These are phyloP conservation scores for Paraplagusia blochii DNA, from an alignment of 2,113 vertebrate species.

Conservation along the genomic window DNA sequence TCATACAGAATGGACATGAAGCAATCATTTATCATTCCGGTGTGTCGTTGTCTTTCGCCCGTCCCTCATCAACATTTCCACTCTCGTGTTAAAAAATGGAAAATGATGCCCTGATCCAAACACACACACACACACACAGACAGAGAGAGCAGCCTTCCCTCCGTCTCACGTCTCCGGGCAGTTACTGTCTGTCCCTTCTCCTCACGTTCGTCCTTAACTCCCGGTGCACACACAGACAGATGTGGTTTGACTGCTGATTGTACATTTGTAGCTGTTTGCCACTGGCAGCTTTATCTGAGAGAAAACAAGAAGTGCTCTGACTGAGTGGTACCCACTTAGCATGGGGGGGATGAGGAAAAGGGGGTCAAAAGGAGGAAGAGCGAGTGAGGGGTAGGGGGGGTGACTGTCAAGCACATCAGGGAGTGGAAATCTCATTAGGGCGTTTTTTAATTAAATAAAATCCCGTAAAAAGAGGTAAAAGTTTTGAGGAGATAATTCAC, in stretches of 20 bases:
- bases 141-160: not conserved
- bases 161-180: conserved; percentile 13
- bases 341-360: conserved; percentile 42
- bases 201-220: conserved; percentile 58
- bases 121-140: no score
- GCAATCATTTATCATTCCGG: conserved; percentile 7
- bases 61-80: conserved; percentile 54
- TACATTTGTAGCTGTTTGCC: conserved; percentile 76
- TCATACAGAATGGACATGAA: conserved; percentile 18
- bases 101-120: not conserved
- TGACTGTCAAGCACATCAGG: no score
- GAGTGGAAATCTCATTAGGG: no score
- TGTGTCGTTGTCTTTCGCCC: conserved; percentile 1
- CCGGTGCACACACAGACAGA: conserved; percentile 43
- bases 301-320: conserved; percentile 20
- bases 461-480: no score
- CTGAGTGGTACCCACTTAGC: conserved; percentile 43
- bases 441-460: no score
- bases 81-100: conserved; percentile 40
- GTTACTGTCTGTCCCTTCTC: conserved; percentile 21
- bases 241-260: conserved; percentile 45
- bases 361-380: not conserved
- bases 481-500: no score
- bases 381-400: no score
- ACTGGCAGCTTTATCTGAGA: conserved; percentile 51